A percentile compares a stretch with the other conserved stretches of the same genome.
Conservation (phyloP, 2,888 invertebrate genomes). For the Amblyteles armatorius region DNA sequence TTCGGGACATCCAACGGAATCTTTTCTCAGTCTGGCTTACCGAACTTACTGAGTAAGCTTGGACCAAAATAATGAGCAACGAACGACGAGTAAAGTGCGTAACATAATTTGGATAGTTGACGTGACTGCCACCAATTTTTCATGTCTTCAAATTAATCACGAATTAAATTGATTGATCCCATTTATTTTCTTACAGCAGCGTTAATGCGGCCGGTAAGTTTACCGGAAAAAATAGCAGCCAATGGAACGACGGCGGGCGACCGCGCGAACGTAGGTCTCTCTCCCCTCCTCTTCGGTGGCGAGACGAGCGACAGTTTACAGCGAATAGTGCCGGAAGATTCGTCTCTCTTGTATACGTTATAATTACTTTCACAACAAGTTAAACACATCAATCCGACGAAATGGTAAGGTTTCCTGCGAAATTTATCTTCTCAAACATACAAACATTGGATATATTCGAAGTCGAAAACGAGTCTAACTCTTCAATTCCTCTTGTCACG, state of each 20-base stretch:
- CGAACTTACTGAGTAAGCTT: too few relatives aligned
- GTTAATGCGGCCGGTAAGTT: too few relatives aligned
- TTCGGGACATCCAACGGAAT: neutral
- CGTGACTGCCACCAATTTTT: too few relatives aligned
- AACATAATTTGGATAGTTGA: too few relatives aligned
- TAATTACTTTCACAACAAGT: conserved; percentile 41
- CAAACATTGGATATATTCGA: neutral
- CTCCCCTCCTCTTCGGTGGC: neutral
- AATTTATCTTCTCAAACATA: neutral
- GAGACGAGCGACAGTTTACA: conserved; percentile 31
- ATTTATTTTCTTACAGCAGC: too few relatives aligned
- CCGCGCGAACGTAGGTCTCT: neutral
- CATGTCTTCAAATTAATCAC: too few relatives aligned
- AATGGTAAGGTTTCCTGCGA: conserved; percentile 58
- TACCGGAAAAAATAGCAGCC: too few relatives aligned
- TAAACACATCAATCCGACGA: conserved; percentile 30
- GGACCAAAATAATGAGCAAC: too few relatives aligned
- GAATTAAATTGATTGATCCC: too few relatives aligned
- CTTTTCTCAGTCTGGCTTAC: neutral
- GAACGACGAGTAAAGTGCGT: too few relatives aligned
- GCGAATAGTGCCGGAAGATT: conserved; percentile 52
- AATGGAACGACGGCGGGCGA: neutral
- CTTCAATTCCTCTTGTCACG: conserved; percentile 38
- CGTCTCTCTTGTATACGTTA: conserved; percentile 24
- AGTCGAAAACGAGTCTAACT: neutral